These are phyloP conservation scores for Sprattus sprattus DNA, from an alignment of 2,113 vertebrate genomes.

Conservation along the genomic window DNA sequence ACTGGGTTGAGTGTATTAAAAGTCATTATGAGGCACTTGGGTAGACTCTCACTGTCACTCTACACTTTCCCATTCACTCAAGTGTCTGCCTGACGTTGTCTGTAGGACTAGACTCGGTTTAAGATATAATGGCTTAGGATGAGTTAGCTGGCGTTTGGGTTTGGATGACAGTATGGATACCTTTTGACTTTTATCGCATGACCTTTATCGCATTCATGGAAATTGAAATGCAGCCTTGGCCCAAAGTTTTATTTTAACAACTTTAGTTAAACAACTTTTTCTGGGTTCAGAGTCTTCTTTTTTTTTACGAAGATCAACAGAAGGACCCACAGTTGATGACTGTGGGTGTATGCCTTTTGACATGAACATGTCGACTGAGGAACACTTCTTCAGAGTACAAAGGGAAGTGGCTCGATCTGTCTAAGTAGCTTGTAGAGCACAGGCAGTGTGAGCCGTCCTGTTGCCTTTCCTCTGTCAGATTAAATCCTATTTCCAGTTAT, in stretches of 20 bases:
- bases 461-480: slow-evolving; percentile 7
- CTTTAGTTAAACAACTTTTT: background rate
- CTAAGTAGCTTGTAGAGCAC: background rate
- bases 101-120: background rate
- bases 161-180: background rate
- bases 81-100: background rate
- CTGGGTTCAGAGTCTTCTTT: background rate
- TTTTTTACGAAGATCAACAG: background rate
- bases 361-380: background rate
- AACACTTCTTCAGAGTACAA: background rate
- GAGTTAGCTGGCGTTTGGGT: background rate
- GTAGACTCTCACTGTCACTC: background rate
- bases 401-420: background rate
- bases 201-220: background rate
- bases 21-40: background rate
- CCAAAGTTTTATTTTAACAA: slow-evolving; percentile 3
- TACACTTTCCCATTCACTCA: background rate
- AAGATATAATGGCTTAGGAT: background rate
- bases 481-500: slow-evolving; percentile 12
- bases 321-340: background rate
- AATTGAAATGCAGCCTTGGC: background rate
- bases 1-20: background rate
- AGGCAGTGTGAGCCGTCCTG: background rate
- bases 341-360: background rate
- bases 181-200: background rate